phyloP scores from a whole-genome alignment of 1,140 invertebrate genomes.

The Alviniconcha marisindica region DNA sequence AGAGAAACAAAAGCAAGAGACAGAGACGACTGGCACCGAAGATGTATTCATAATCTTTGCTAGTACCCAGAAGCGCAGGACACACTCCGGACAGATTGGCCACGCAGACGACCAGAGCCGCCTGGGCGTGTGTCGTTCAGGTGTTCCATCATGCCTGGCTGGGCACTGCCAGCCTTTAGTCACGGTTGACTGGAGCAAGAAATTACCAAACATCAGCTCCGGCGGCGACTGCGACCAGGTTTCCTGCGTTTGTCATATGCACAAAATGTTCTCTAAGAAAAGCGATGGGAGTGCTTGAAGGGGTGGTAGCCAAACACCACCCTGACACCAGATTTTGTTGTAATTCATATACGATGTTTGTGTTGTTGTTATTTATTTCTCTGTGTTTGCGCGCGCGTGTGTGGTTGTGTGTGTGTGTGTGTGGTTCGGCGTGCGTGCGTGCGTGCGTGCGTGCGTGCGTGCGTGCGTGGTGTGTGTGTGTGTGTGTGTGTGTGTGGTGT shows the following conservation, averaged over 20 bases:
- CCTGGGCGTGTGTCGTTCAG: conserved; percentile 10
- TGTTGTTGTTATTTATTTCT: not conserved
- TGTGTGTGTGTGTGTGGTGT: no score
- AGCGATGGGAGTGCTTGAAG: not conserved
- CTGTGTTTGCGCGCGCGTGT: no score
- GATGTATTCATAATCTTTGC: no score
- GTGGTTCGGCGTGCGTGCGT: no score
- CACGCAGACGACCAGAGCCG: not conserved
- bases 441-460: no score
- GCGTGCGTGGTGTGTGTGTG: no score
- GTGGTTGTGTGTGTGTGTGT: no score
- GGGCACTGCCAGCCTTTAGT: not conserved
- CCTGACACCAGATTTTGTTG: not conserved
- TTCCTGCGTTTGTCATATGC: not conserved
- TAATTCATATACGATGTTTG: not conserved
- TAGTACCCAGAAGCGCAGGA: no score
- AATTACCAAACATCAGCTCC: conserved; percentile 11
- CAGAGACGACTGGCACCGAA: no score
- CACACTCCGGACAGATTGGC: no score
- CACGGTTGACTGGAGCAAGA: conserved; percentile 1
- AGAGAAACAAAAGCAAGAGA: no score
- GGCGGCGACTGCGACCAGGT: not conserved
- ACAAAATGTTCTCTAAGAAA: not conserved
- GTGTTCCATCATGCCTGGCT: not conserved
- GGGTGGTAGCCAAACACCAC: not conserved